A percentile compares a stretch with the other conserved stretches of the same genome.
phyloP scores from a whole-genome alignment of 2,113 vertebrate species.

The Rhynchomys soricoides region DNA sequence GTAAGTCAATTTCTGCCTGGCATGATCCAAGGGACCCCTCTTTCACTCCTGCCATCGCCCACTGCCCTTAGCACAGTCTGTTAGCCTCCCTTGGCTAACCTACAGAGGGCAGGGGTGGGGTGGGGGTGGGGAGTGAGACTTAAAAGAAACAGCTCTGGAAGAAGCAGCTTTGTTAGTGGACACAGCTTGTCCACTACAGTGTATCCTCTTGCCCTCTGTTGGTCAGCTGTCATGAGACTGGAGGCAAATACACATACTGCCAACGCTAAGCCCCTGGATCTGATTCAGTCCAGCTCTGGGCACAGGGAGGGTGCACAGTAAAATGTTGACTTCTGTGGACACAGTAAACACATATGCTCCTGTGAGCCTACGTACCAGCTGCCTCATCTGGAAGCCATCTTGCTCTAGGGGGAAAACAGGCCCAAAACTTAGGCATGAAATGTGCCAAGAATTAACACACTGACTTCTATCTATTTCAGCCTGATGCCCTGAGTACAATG shows the following conservation, averaged over 20 bases:
- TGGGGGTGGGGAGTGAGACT: neutral
- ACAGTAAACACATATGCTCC: conserved; percentile 17
- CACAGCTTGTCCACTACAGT: neutral
- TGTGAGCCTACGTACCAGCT: neutral
- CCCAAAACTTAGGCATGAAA: neutral
- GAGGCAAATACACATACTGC: neutral
- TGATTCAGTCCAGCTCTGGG: neutral
- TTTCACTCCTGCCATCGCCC: neutral
- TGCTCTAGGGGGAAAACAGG: neutral
- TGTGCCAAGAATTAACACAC: neutral
- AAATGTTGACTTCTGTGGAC: conserved; percentile 46
- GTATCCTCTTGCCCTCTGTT: neutral
- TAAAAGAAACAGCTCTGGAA: neutral
- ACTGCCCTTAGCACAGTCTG: neutral
- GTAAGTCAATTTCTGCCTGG: neutral
- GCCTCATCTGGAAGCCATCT: conserved; percentile 40
- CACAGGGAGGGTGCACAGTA: neutral
- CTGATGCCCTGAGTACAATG: neutral
- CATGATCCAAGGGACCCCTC: neutral
- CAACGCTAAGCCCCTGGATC: neutral
- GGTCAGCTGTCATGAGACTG: neutral
- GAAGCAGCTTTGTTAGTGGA: neutral
- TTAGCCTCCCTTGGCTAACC: neutral
- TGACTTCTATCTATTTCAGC: neutral
- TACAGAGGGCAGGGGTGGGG: neutral